These are phyloP conservation scores for Conops quadrifasciatus DNA, from an alignment of 2,888 invertebrate genomes.

Conservation along the genomic window DNA sequence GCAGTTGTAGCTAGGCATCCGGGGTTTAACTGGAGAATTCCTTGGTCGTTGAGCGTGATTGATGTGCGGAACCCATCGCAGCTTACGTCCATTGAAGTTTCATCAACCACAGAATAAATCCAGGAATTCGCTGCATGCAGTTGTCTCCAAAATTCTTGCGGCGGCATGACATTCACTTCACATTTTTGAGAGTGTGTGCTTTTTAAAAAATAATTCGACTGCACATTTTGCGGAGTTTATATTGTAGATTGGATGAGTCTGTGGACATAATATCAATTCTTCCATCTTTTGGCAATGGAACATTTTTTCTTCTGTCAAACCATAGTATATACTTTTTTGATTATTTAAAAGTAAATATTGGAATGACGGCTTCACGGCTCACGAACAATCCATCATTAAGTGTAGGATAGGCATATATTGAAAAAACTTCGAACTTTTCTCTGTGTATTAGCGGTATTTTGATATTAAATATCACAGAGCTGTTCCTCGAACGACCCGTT, in stretches of 20 bases:
- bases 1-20: background rate
- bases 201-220: background rate
- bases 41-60: slow-evolving; percentile 2
- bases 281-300: slow-evolving; percentile 12
- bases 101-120: background rate
- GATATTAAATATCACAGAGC: slow-evolving; percentile 3
- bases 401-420: background rate
- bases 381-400: background rate
- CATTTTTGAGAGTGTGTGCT: background rate
- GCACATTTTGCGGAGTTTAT: slow-evolving; percentile 2
- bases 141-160: background rate
- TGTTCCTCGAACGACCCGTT: background rate
- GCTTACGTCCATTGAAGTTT: background rate
- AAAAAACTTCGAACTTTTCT: slow-evolving; percentile 4
- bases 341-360: background rate
- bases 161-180: slow-evolving; percentile 1
- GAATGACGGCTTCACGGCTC: background rate
- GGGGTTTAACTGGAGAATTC: background rate
- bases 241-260: background rate
- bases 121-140: background rate
- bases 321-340: slow-evolving; percentile 2
- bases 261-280: slow-evolving; percentile 5
- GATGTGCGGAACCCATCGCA: background rate
- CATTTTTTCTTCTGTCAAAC: slow-evolving; percentile 5
- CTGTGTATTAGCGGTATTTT: slow-evolving; percentile 19